Base-by-base conservation (phyloP, 2,888 invertebrate genomes). In the Epinotia bilunana region DNA sequence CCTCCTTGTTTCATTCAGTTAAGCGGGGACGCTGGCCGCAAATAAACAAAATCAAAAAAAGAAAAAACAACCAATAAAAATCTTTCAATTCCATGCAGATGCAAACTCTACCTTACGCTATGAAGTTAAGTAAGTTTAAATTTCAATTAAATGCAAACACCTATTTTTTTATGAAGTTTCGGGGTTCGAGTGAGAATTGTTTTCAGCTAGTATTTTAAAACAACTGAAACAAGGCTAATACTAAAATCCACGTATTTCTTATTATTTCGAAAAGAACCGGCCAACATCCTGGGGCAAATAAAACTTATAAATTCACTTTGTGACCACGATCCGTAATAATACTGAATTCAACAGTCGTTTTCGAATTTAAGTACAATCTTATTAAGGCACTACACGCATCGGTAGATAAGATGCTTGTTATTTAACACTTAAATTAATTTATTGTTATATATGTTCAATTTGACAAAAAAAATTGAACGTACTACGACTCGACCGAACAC, bases 401-500 rank as follows among this genome's bases (percentile, higher is more conserved):
- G 81, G 91, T 90, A 91, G 87, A 86, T 87, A 88, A 89, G 88
- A 90, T 84, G 80, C 83, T 87, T 86, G 86, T 90, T 86, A 87
- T 88, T 89, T 88, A 88, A 83, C 81, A 88, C 84, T 86, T 89
- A 89, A 88, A 91, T 91, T 92, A 90, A 89, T 91, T 89, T 88
- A 88, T 89, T 89, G 88, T 89, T 89, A 86, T 85, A 82, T 64
- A 83, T 80, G 85, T 85, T 83, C 90, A 87, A 89, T 87, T 87
- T 87, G 86, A 89, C 88, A 88, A 88, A 88, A 82, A 79, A 61
- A 72, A 68, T 78, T 76, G 64, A 73, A 77, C 76, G 78, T 77
- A 16, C 69, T 69, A 78, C 77, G 77, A 80, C 70, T 74, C 20
- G 64, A 74, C 46, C 58, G 63, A 74, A 33, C 58, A 58, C 58